Evolutionary conservation across 2,797 vertebrate species (phyloP), one percentile per base, ranked within the genome.

Genomic region (Poeciliopsis turneri): DNA sequence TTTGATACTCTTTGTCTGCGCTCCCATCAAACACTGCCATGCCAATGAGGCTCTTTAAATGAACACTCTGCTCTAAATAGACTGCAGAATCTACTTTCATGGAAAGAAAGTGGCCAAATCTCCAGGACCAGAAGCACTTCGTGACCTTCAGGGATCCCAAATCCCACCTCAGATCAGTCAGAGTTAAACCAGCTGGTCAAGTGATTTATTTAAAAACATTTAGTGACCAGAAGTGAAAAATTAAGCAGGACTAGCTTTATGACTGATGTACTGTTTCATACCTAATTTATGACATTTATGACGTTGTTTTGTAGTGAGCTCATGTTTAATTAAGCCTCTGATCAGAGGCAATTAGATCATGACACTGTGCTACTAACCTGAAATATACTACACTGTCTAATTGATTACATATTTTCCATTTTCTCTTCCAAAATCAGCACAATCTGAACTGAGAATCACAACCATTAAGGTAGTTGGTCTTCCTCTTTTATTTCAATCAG

Each of bases 381-480:
- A 74, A 76, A 36, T 0, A 45, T 49, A 28, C 18, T 41, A 5
- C 28, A 57, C 23, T 84, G 47, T 81, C 49, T 87, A 45, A 82
- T 36, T 2, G 75, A 16, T 55, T 69, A 20, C 46, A 76, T 80
- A 30, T 64, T 79, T 36, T 7, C 36, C n/a, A 30, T 64, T 79
- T 36, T 10, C 36, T 30, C 28, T 47, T 72, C n/a, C 33, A 51
- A 76, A 75, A 87, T 76, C 84, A 93, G 92, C 68, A 79, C 88
- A 82, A 73, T 51, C 92, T 10, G 95, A 96, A 11, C 89, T 94
- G 47, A 79, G 94, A 90, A 92, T 98, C 84, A 97, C 97, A 20
- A 97, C 97, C 0, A 97, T 98, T 88, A 94, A 97, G 97, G 97
- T 97, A 95, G 77, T 36, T n/a, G 0, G 57, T 68, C 2, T 64